These are phyloP conservation scores for Heloderma charlesbogerti DNA, from an alignment of 2,113 vertebrate genomes.

Conservation along the genomic window DNA sequence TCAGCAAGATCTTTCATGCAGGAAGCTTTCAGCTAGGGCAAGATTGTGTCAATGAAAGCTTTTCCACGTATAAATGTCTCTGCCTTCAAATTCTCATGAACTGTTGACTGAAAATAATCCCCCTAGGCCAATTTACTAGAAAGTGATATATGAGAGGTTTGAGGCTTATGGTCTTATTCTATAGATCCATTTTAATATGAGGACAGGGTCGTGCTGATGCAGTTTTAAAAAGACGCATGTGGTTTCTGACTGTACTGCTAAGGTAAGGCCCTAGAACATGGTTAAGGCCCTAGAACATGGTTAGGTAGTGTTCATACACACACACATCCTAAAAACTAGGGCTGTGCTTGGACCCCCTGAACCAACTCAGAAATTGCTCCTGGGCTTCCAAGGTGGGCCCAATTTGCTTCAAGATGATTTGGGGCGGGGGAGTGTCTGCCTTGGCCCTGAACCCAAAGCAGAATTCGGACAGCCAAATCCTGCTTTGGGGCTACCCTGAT, in stretches of 20 bases:
- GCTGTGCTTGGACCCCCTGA: too few relatives aligned
- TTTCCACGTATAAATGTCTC: slow-evolving; percentile 1
- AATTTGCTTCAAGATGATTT: too few relatives aligned
- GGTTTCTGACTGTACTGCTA: background rate
- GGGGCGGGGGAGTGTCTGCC: too few relatives aligned
- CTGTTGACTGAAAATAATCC: background rate
- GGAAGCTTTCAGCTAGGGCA: background rate
- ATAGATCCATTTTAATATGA: background rate
- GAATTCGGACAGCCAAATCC: too few relatives aligned
- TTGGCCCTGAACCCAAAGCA: too few relatives aligned
- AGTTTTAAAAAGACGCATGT: background rate
- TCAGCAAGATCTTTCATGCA: slow-evolving; percentile 1
- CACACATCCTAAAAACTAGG: too few relatives aligned
- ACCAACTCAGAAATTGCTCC: background rate
- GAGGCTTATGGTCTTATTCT: background rate
- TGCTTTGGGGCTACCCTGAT: too few relatives aligned
- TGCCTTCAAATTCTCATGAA: slow-evolving; percentile 11
- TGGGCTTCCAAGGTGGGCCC: too few relatives aligned
- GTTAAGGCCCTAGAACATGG: too few relatives aligned
- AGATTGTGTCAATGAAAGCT: background rate
- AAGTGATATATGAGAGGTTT: background rate
- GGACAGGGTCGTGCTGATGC: background rate
- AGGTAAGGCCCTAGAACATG: background rate
- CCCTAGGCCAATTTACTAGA: background rate
- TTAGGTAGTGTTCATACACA: too few relatives aligned